These are phyloP conservation scores for Acrocyrtus sp. DNA, from an alignment of 2,888 invertebrate species.

Conservation along the genomic window DNA sequence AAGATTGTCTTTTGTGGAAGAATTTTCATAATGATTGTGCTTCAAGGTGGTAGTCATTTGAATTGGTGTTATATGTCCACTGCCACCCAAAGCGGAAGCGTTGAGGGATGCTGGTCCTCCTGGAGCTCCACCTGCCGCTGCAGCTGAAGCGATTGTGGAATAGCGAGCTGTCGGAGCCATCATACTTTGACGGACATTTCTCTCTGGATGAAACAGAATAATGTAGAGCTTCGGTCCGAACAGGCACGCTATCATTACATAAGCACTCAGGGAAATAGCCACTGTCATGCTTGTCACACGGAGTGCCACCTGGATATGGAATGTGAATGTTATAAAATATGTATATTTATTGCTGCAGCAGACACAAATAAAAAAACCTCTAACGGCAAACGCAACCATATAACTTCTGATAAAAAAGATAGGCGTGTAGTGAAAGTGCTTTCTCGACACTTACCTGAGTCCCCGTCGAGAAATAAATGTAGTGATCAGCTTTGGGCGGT, in stretches of 20 bases:
- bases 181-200: conserved; percentile 89
- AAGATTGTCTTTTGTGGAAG: conserved; percentile 34
- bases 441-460: conserved; percentile 69
- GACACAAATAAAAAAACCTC: not conserved
- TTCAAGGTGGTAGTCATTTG: conserved; percentile 56
- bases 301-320: conserved; percentile 79
- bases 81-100: conserved; percentile 39
- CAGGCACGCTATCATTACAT: conserved; percentile 91
- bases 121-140: conserved; percentile 41
- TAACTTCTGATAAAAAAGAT: not conserved
- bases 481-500: conserved; percentile 88
- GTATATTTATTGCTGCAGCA: not conserved
- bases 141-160: conserved; percentile 40
- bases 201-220: conserved; percentile 87
- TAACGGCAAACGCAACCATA: not conserved
- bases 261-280: conserved; percentile 92
- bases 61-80: conserved; percentile 59
- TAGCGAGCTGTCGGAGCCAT: conserved; percentile 68
- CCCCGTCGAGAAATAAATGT: conserved; percentile 95
- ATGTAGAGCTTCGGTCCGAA: conserved; percentile 94
- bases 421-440: too few relatives aligned
- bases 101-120: conserved; percentile 43
- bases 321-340: not conserved
- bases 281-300: conserved; percentile 96
- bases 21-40: conserved; percentile 45